Evolutionary conservation across 2,797 vertebrate species (phyloP).

Genomic region (Oreortyx pictus): DNA sequence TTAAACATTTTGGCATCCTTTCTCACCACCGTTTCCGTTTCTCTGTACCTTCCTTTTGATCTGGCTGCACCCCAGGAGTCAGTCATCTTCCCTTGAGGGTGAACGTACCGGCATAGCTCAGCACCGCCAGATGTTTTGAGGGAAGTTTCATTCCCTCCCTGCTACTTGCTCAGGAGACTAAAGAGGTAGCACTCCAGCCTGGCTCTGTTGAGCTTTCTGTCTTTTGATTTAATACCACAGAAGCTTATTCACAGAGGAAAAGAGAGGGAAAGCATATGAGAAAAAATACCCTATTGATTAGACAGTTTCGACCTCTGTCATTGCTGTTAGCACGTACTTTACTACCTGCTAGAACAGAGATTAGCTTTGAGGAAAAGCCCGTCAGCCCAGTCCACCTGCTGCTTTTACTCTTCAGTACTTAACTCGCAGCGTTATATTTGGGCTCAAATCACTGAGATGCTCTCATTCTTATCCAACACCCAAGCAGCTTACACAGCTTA

Average conservation of each 20-base stretch:
- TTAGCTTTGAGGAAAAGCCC: background rate
- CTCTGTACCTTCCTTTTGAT: slow-evolving; percentile 38
- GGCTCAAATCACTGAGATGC: background rate
- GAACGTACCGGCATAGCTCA: background rate
- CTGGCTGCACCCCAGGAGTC: slow-evolving; percentile 18
- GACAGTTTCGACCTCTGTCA: background rate
- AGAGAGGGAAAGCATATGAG: background rate
- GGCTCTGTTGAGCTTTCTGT: background rate
- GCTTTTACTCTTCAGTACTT: background rate
- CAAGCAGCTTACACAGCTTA: background rate
- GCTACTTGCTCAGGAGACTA: background rate
- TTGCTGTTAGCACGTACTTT: background rate
- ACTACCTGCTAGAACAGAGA: background rate
- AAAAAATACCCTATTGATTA: background rate
- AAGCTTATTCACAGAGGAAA: background rate
- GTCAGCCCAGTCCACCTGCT: background rate
- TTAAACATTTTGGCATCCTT: slow-evolving; percentile 43
- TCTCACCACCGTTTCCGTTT: slow-evolving; percentile 5
- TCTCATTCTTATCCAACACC: background rate
- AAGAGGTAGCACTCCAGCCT: background rate
- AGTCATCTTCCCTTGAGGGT: background rate
- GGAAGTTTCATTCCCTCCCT: slow-evolving; percentile 4
- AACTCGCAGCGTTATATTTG: background rate
- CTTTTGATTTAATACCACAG: background rate
- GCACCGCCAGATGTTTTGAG: slow-evolving; percentile 30